These are phyloP conservation scores for Ivindomyrus marchei DNA, from an alignment of 2,113 vertebrate genomes.

Conservation along the genomic window DNA sequence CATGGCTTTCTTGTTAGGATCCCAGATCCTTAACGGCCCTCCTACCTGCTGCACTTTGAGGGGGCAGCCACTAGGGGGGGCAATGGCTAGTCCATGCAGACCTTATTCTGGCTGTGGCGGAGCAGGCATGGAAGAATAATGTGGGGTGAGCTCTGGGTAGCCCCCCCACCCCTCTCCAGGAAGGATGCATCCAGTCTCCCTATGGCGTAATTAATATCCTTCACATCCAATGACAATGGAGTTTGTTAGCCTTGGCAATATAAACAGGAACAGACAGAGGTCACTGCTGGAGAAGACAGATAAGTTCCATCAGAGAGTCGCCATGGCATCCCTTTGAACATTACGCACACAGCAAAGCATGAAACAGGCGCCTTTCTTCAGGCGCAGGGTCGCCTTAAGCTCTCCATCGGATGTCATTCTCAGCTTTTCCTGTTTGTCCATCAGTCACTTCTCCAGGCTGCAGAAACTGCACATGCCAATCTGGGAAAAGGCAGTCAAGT, in stretches of 20 bases:
- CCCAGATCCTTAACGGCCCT: neutral
- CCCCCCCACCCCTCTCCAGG: neutral
- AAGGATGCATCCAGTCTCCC: slow-evolving; percentile 15
- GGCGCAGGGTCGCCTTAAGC: neutral
- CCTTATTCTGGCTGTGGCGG: neutral
- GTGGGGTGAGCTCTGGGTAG: neutral
- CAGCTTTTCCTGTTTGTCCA: neutral
- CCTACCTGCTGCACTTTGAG: neutral
- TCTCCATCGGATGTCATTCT: neutral
- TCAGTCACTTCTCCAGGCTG: neutral
- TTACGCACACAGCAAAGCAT: slow-evolving; percentile 1
- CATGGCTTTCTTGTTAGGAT: neutral
- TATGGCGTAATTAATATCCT: slow-evolving; percentile 18
- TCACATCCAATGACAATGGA: neutral
- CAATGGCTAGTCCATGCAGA: neutral
- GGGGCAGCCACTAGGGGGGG: neutral
- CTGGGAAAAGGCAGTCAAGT: neutral
- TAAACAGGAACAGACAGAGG: slow-evolving; percentile 1
- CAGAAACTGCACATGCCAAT: neutral
- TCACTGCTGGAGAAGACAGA: neutral
- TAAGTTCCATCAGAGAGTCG: neutral
- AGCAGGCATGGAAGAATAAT: neutral
- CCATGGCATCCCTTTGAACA: neutral
- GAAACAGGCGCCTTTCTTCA: neutral
- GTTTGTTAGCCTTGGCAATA: neutral